Conservation (phyloP, 30 jellyfish, hydroid and myxozoan genomes). For the Aurelia aurita complex sp. Pacific region DNA sequence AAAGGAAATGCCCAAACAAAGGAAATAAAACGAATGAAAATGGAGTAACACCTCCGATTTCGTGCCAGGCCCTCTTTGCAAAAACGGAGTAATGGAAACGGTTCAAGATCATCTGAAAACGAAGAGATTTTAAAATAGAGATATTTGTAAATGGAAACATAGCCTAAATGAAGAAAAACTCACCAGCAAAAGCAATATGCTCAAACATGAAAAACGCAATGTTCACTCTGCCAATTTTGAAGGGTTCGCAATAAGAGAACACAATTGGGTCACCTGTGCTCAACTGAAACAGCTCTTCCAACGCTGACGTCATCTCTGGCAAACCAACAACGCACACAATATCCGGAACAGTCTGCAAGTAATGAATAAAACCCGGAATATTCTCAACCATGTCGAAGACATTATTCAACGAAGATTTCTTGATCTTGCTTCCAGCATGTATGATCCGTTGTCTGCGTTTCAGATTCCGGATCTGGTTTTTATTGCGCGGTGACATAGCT, state of each 20-base stretch:
- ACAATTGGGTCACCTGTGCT: constrained; percentile 70
- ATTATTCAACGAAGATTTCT: constrained; percentile 41
- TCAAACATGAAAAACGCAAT: constrained; percentile 74
- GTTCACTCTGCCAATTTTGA: constrained; percentile 76
- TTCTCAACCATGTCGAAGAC: constrained; percentile 70
- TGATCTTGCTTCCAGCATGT: constrained; percentile 56
- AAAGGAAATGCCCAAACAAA: no score
- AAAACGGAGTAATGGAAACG: no score
- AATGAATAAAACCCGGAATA: constrained; percentile 75
- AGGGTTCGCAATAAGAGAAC: constrained; percentile 83
- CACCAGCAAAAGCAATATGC: constrained; percentile 80
- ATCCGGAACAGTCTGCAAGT: constrained; percentile 79
- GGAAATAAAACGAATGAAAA: no score
- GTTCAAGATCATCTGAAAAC: no score
- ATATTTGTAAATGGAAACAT: no score
- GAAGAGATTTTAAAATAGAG: no score
- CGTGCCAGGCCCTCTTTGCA: no score
- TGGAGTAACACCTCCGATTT: no score
- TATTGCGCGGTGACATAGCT: constrained; percentile 87
- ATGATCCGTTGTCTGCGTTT: constrained; percentile 81
- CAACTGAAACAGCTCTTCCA: constrained; percentile 73
- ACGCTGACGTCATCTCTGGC: constrained; percentile 51
- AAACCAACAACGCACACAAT: constrained; percentile 76
- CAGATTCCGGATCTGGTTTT: constrained; percentile 87
- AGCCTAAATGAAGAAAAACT: neutral